Conservation (phyloP, 2,797 vertebrate genomes). For the Graptemys geographica region DNA sequence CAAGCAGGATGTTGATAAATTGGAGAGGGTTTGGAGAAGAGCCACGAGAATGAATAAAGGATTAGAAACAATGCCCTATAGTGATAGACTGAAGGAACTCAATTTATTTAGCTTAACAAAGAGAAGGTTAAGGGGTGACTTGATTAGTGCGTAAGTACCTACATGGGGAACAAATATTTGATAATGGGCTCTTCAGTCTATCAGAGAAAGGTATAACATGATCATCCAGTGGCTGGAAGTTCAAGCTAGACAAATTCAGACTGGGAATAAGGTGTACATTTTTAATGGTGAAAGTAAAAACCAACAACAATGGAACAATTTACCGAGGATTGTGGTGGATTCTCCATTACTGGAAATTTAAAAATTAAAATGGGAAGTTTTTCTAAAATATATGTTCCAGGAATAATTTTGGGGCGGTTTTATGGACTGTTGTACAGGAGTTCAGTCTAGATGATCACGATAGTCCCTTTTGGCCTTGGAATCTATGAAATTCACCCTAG, state of each 20-base stretch:
- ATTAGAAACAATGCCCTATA: too few relatives aligned
- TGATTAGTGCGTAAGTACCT: too few relatives aligned
- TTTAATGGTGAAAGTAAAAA: background rate
- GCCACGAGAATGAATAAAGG: too few relatives aligned
- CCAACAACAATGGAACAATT: background rate
- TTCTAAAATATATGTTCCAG: background rate
- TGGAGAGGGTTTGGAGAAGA: too few relatives aligned
- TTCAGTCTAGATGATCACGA: background rate
- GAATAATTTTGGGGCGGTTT: too few relatives aligned
- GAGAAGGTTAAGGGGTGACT: too few relatives aligned
- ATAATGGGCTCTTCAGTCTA: background rate
- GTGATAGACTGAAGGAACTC: too few relatives aligned
- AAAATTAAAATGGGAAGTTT: background rate
- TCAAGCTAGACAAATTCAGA: background rate
- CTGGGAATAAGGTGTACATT: background rate
- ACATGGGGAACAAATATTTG: too few relatives aligned
- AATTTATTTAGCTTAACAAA: too few relatives aligned
- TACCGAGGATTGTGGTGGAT: background rate
- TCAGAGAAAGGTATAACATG: background rate
- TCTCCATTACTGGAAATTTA: background rate
- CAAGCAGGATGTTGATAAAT: too few relatives aligned
- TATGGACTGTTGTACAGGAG: background rate
- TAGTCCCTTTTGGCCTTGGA: background rate
- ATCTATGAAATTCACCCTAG: background rate
- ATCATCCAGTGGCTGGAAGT: background rate